phyloP scores from a whole-genome alignment of 2,888 invertebrate genomes.

The Sicus ferrugineus region DNA sequence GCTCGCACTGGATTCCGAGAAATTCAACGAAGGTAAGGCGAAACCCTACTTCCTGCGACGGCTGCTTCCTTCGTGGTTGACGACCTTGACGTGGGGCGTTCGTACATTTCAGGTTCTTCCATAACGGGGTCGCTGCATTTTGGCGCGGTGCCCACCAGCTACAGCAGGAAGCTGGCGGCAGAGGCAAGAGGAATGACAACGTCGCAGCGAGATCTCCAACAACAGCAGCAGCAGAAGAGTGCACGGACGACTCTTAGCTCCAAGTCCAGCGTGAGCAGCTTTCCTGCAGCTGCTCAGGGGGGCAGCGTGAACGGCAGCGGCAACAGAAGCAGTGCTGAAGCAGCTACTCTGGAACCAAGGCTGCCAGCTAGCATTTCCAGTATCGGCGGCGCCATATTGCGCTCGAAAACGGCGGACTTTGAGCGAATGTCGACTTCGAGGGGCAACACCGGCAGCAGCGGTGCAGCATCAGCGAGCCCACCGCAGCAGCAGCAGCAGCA shows the following conservation, averaged over 20 bases:
- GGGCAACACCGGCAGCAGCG: slow-evolving; percentile 13
- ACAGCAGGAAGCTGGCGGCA: neutral
- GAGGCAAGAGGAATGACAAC: slow-evolving; percentile 6
- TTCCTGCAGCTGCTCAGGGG: neutral
- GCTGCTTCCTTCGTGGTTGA: neutral
- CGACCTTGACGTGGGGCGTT: neutral
- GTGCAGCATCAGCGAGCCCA: neutral
- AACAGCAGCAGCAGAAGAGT: slow-evolving; percentile 8
- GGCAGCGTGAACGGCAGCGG: neutral
- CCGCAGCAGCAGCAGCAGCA: neutral
- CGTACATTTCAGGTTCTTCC: slow-evolving; percentile 38
- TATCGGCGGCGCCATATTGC: slow-evolving; percentile 72
- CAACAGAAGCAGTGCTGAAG: neutral
- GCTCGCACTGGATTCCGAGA: slow-evolving; percentile 37
- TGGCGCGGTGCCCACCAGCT: slow-evolving; percentile 29
- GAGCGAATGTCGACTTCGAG: slow-evolving; percentile 63
- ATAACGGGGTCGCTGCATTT: slow-evolving; percentile 45
- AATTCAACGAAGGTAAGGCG: slow-evolving; percentile 27
- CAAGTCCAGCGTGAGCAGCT: too few species aligned
- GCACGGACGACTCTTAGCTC: neutral
- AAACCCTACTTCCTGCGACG: neutral
- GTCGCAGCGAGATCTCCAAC: slow-evolving; percentile 9
- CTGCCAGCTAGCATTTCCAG: slow-evolving; percentile 70
- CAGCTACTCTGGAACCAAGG: slow-evolving; percentile 57
- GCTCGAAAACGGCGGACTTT: slow-evolving; percentile 74